phyloP scores from a whole-genome alignment of 2,888 invertebrate species.

The Iphiclides podalirius region DNA sequence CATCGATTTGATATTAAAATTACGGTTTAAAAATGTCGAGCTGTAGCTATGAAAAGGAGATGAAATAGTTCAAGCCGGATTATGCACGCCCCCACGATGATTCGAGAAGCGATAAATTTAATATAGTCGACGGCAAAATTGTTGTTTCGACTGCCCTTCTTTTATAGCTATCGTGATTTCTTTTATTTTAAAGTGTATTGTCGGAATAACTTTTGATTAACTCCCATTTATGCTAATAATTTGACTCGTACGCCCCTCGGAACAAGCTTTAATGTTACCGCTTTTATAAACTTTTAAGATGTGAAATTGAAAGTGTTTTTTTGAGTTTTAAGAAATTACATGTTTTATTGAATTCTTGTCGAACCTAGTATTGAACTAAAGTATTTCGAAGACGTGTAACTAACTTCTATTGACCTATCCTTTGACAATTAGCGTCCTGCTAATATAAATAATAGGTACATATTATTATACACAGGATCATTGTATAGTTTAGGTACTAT shows the following conservation, averaged over 20 bases:
- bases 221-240: conserved; percentile 35
- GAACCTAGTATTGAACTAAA: background rate
- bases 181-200: conserved; percentile 47
- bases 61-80: conserved; percentile 69
- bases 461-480: too few species aligned
- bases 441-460: too few species aligned
- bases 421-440: too few species aligned
- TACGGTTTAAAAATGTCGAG: conserved; percentile 45
- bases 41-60: conserved; percentile 58
- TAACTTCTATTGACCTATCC: too few species aligned
- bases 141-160: conserved; percentile 71
- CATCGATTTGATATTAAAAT: conserved; percentile 39
- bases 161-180: conserved; percentile 42
- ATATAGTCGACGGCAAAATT: conserved; percentile 75
- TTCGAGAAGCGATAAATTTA: conserved; percentile 72
- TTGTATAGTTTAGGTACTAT: too few species aligned
- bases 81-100: conserved; percentile 76
- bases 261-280: conserved; percentile 6
- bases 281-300: conserved; percentile 1
- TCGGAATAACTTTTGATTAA: conserved; percentile 47
- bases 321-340: too few species aligned
- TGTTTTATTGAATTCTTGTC: background rate
- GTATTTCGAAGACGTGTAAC: too few species aligned
- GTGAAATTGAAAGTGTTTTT: too few species aligned
- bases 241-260: background rate